Evolutionary conservation across 2,888 invertebrate genomes (phyloP).

Genomic region (Entomobrya proxima): DNA sequence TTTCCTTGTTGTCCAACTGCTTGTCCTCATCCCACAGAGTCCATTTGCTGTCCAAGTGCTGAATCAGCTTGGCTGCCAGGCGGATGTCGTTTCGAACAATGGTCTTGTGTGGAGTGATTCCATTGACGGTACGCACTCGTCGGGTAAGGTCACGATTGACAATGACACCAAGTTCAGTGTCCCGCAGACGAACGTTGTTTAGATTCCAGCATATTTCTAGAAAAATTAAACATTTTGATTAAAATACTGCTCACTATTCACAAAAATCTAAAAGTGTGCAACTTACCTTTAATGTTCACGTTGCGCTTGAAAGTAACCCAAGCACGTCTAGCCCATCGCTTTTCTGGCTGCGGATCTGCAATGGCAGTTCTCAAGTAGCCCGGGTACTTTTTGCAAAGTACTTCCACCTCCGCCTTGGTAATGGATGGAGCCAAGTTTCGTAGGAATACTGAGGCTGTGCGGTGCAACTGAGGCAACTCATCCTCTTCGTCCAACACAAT

Average conservation of each 20-base stretch:
- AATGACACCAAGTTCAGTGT: conserved; percentile 95
- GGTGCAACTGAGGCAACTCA: conserved; percentile 83
- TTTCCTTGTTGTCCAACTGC: conserved; percentile 77
- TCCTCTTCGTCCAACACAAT: conserved; percentile 69
- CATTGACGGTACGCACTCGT: conserved; percentile 93
- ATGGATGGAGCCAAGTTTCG: conserved; percentile 97
- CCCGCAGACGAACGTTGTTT: conserved; percentile 94
- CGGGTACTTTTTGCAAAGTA: conserved; percentile 89
- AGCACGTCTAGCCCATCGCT: conserved; percentile 96
- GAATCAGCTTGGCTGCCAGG: conserved; percentile 92
- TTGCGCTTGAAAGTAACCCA: conserved; percentile 98
- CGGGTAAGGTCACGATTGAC: conserved; percentile 97
- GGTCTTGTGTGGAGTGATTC: conserved; percentile 91
- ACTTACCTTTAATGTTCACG: conserved; percentile 90
- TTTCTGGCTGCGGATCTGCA: conserved; percentile 97
- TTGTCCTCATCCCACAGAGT: conserved; percentile 84
- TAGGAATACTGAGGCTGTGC: conserved; percentile 97
- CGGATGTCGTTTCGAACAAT: conserved; percentile 95
- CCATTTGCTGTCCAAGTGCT: conserved; percentile 91
- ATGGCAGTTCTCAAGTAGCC: conserved; percentile 97
- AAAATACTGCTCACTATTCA: neutral
- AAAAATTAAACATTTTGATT: neutral
- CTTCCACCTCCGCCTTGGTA: conserved; percentile 97
- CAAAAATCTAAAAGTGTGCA: neutral
- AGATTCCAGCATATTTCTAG: conserved; percentile 98